A percentile compares a stretch with the other conserved stretches of the same genome.
Evolutionary conservation across 2,113 vertebrate species (phyloP).

Genomic region (Myiagra hebetior): DNA sequence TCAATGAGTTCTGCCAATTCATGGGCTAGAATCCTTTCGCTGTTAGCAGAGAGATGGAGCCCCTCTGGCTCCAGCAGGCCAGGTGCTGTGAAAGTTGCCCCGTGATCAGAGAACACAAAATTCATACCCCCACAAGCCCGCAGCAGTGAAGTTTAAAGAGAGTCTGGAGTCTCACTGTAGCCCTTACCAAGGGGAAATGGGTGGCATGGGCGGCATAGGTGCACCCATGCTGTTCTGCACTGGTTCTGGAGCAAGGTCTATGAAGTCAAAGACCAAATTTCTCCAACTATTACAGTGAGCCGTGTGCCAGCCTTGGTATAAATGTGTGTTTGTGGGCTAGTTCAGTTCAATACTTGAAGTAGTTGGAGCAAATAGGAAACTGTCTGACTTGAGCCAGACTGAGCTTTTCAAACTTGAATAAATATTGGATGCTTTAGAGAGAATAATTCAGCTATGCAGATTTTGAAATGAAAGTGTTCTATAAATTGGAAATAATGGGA

Average conservation of each 20-base stretch:
- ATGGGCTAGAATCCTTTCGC: too few species aligned
- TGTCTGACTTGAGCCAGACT: not conserved
- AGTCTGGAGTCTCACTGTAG: not conserved
- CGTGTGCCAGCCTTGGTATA: not conserved
- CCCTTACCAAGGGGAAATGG: not conserved
- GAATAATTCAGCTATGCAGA: not conserved
- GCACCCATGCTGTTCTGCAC: accelerated
- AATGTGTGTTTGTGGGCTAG: too few species aligned
- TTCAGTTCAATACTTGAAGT: not conserved
- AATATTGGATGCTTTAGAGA: not conserved
- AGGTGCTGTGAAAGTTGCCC: too few species aligned
- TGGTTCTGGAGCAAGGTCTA: accelerated
- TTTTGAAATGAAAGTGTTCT: not conserved
- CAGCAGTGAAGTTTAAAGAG: not conserved
- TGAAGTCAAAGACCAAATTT: not conserved
- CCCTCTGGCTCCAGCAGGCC: too few species aligned
- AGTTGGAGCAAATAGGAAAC: not conserved
- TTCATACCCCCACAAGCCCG: not conserved
- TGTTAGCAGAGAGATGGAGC: too few species aligned
- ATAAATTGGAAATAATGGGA: not conserved
- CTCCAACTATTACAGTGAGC: not conserved
- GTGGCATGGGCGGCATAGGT: not conserved
- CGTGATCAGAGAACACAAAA: not conserved
- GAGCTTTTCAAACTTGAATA: not conserved
- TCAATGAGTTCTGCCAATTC: not conserved